phyloP scores from a whole-genome alignment of 2,113 vertebrate species.

The Monarcha castaneiventris region DNA sequence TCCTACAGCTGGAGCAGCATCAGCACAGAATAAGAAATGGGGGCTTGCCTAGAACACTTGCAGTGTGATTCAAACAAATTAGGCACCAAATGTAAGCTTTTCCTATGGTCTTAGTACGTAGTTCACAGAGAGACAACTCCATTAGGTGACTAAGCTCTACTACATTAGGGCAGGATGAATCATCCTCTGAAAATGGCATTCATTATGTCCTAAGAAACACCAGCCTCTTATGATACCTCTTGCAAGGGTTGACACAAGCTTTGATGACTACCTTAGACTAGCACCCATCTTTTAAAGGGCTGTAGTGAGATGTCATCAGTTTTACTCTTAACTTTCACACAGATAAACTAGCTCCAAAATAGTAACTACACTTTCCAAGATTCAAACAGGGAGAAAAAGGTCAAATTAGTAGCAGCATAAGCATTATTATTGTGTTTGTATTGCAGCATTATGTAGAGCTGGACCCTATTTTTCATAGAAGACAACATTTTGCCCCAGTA shows the following conservation, averaged over 20 bases:
- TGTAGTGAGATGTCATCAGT: neutral
- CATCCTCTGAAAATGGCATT: slow-evolving; percentile 27
- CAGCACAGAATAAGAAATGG: neutral
- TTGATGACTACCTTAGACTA: slow-evolving; percentile 5
- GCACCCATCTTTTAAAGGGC: neutral
- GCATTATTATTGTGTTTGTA: neutral
- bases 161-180: slow-evolving; percentile 5
- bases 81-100: neutral
- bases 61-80: neutral
- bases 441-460: neutral
- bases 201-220: neutral
- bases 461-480: neutral
- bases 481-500: neutral
- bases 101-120: neutral
- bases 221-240: neutral
- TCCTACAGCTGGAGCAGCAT: neutral
- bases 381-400: neutral
- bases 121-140: neutral
- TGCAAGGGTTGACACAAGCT: neutral
- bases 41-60: neutral
- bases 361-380: neutral
- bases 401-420: neutral
- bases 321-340: neutral
- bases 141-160: slow-evolving; percentile 19
- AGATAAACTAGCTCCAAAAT: neutral